Percentiles rank a stretch among this genome's conserved stretches.
These are phyloP conservation scores for Subacronicta megacephala DNA, from an alignment of 2,888 invertebrate species.

Conservation along the genomic window DNA sequence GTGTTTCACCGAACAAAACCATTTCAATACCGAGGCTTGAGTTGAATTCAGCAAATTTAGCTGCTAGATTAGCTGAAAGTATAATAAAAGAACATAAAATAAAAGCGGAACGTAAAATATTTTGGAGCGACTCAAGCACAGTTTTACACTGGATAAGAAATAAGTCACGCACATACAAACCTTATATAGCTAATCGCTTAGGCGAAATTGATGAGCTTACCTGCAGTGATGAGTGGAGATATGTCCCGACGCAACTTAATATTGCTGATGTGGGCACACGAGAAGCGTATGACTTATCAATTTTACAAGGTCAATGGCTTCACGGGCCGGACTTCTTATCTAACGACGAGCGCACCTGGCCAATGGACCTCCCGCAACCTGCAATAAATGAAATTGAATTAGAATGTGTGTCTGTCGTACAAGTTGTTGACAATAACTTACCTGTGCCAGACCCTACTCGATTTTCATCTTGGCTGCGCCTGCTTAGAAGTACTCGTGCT, in stretches of 20 bases:
- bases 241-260: not conserved
- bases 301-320: not conserved
- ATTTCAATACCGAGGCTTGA: constrained; percentile 33
- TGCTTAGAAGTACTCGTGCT: too few species aligned
- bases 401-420: too few species aligned
- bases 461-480: too few species aligned
- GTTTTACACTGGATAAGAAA: constrained; percentile 2
- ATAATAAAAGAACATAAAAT: constrained; percentile 11
- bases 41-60: constrained; percentile 38
- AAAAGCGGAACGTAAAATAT: not conserved
- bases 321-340: too few species aligned
- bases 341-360: too few species aligned
- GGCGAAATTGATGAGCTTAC: constrained; percentile 2
- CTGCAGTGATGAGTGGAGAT: too few species aligned
- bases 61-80: constrained; percentile 17
- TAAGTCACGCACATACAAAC: not conserved
- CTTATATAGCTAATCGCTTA: not conserved
- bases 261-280: not conserved
- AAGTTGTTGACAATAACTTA: too few species aligned
- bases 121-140: not conserved
- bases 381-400: too few species aligned
- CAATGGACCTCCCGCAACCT: too few species aligned
- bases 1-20: constrained; percentile 28
- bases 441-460: too few species aligned
- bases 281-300: not conserved